These are phyloP conservation scores for Microtus richardsoni DNA, from an alignment of 2,113 vertebrate species.

Conservation along the genomic window DNA sequence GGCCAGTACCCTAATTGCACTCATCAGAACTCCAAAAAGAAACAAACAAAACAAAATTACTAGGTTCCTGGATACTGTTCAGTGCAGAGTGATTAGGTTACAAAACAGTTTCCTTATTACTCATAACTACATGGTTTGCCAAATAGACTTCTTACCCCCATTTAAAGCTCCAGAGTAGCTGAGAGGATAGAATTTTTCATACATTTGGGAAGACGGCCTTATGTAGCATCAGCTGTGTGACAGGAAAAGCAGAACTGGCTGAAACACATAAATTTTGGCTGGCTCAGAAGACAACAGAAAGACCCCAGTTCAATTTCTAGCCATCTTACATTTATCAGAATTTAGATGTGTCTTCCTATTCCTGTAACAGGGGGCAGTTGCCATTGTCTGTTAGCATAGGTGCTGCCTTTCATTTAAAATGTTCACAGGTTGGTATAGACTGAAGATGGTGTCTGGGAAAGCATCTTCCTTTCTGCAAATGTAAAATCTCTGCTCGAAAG, in stretches of 20 bases:
- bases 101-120: slow-evolving; percentile 41
- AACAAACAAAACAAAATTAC: not conserved
- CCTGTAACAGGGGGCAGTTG: not conserved
- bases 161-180: slow-evolving; percentile 51
- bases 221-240: slow-evolving; percentile 31
- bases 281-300: slow-evolving; percentile 49
- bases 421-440: not conserved
- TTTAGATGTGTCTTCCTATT: not conserved
- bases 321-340: slow-evolving; percentile 39
- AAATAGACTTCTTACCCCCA: slow-evolving; percentile 27
- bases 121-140: slow-evolving; percentile 39
- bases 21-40: not conserved
- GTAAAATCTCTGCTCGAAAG: not conserved
- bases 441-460: not conserved
- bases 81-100: not conserved
- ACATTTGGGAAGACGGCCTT: slow-evolving; percentile 49
- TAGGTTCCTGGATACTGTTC: not conserved
- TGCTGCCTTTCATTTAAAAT: slow-evolving; percentile 28
- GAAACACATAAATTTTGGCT: slow-evolving; percentile 50
- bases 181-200: slow-evolving; percentile 37
- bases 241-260: slow-evolving; percentile 74
- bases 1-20: not conserved
- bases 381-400: not conserved
- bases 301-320: slow-evolving; percentile 13
- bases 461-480: not conserved